Conservation (phyloP, 2,797 vertebrate genomes). For the Trematomus bernacchii region DNA sequence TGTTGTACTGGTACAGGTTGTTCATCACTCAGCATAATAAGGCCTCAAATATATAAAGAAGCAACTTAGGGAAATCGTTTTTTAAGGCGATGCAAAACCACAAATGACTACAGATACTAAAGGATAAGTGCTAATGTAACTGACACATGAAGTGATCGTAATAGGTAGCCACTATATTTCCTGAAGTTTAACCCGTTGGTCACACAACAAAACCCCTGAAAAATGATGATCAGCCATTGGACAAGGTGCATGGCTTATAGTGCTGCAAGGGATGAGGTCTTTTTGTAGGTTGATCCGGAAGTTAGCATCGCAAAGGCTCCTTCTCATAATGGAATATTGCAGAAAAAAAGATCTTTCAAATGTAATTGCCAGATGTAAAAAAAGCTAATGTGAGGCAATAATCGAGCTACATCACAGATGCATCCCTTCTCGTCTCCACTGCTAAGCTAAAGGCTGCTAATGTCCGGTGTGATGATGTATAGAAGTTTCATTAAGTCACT, state of each 20-base stretch:
- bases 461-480: too few species aligned
- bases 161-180: background rate
- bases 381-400: too few species aligned
- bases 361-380: too few species aligned
- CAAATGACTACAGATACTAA: constrained; percentile 37
- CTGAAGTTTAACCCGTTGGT: constrained; percentile 2
- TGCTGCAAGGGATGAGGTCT: too few species aligned
- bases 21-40: constrained; percentile 48
- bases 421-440: too few species aligned
- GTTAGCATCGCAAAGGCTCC: too few species aligned
- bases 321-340: too few species aligned
- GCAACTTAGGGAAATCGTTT: constrained; percentile 41
- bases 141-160: constrained; percentile 7
- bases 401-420: too few species aligned
- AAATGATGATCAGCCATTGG: background rate
- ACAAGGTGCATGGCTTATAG: background rate
- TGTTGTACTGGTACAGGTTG: constrained; percentile 34
- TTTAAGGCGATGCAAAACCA: constrained; percentile 41
- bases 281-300: too few species aligned
- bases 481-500: too few species aligned
- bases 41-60: constrained; percentile 46
- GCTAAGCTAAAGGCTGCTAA: too few species aligned
- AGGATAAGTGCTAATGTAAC: background rate
- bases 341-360: too few species aligned
- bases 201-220: background rate